Conservation (phyloP, 2,888 invertebrate species). For the Exocentrus adspersus region DNA sequence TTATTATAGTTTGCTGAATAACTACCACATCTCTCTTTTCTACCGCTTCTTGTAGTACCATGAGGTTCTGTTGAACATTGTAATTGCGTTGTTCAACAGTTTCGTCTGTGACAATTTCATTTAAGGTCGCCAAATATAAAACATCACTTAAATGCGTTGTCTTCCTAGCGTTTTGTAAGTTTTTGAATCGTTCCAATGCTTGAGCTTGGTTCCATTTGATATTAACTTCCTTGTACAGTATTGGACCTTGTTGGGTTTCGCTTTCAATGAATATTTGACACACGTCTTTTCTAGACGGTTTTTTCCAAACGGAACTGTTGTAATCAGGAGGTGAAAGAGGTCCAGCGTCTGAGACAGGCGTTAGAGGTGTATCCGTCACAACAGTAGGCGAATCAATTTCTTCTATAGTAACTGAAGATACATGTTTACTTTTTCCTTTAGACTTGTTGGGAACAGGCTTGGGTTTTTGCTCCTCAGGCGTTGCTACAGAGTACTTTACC, state of each 20-base stretch:
- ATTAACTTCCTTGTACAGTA: constrained; percentile 58
- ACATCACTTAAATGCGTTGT: constrained; percentile 71
- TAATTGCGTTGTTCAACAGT: constrained; percentile 67
- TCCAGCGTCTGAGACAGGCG: constrained; percentile 63
- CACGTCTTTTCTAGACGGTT: constrained; percentile 31
- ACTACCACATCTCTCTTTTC: constrained; percentile 67
- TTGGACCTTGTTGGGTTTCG: constrained; percentile 45
- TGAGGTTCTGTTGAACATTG: constrained; percentile 71
- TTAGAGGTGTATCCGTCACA: constrained; percentile 64
- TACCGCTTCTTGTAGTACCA: constrained; percentile 69
- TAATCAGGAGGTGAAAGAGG: constrained; percentile 57
- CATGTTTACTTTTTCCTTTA: constrained; percentile 60
- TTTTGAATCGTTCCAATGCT: constrained; percentile 68
- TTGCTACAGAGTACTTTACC: background rate
- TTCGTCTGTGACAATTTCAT: constrained; percentile 67
- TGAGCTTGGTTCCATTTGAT: constrained; percentile 67
- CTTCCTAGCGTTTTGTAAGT: constrained; percentile 67
- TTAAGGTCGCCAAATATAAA: constrained; percentile 70
- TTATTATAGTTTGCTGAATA: constrained; percentile 76
- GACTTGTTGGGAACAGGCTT: constrained; percentile 45
- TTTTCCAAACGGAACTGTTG: constrained; percentile 48
- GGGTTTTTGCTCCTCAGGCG: constrained; percentile 39
- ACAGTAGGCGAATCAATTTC: constrained; percentile 65
- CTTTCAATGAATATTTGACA: constrained; percentile 30
- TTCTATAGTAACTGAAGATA: constrained; percentile 66